Percentiles rank a stretch among this genome's conserved stretches.
phyloP scores from a whole-genome alignment of 1,140 invertebrate genomes.

The Aphidius ervi region DNA sequence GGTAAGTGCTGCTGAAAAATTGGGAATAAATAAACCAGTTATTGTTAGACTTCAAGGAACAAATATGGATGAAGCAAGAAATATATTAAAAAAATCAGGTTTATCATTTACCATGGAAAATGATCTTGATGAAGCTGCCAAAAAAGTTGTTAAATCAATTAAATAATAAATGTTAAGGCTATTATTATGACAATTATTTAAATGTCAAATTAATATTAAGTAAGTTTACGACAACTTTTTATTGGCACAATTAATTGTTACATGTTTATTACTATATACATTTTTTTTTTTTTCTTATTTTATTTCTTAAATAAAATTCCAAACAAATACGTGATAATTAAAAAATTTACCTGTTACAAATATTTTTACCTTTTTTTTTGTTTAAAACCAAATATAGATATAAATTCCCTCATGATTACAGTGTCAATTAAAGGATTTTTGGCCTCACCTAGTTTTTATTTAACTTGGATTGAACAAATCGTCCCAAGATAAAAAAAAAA shows the following conservation, averaged over 20 bases:
- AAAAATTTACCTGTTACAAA: not conserved
- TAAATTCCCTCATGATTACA: too few relatives aligned
- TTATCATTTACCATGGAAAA: constrained; percentile 76
- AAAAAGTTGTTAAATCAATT: constrained; percentile 70
- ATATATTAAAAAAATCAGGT: constrained; percentile 76
- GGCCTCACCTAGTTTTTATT: constrained; percentile 11
- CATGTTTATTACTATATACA: not conserved
- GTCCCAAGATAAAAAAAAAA: not conserved
- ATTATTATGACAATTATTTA: not conserved
- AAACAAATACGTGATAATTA: not conserved
- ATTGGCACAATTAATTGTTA: too few relatives aligned
- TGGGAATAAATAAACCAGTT: constrained; percentile 80
- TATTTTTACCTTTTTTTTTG: too few relatives aligned
- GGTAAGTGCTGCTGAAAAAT: constrained; percentile 78
- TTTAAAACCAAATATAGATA: too few relatives aligned
- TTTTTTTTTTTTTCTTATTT: not conserved
- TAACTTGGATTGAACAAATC: not conserved
- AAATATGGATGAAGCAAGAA: constrained; percentile 65
- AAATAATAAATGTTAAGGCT: constrained; percentile 35
- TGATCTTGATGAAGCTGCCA: constrained; percentile 89
- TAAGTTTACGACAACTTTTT: too few relatives aligned
- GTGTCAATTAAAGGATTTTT: constrained; percentile 1
- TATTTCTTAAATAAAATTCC: not conserved
- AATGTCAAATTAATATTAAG: too few relatives aligned
- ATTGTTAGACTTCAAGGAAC: constrained; percentile 85